Evolutionary conservation across 2,888 invertebrate species (phyloP).

Genomic region (Keiferia lycopersicella): DNA sequence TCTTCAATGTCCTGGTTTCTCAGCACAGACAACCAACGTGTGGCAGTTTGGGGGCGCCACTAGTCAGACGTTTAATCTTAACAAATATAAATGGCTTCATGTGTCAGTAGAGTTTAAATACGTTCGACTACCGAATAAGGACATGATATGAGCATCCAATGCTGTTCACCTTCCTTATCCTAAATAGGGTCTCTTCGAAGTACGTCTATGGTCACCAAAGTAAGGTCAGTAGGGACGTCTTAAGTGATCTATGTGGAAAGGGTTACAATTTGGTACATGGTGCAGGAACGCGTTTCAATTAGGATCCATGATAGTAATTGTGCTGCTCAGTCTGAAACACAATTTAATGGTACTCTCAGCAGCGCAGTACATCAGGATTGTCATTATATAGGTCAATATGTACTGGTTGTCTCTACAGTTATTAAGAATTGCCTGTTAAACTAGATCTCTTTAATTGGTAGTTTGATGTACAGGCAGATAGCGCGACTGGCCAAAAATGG

Average conservation of each 20-base stretch:
- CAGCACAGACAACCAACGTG: too few species aligned
- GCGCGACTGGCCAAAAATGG: too few species aligned
- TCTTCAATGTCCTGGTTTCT: too few species aligned
- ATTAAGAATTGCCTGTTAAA: too few species aligned
- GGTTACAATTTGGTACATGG: slow-evolving; percentile 17
- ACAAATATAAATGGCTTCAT: slow-evolving; percentile 47
- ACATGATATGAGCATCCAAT: background rate
- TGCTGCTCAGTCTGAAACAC: slow-evolving; percentile 39
- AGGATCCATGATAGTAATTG: slow-evolving; percentile 70
- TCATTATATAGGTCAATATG: too few species aligned
- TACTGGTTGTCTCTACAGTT: too few species aligned
- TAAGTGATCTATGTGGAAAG: background rate
- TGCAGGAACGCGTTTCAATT: slow-evolving; percentile 71
- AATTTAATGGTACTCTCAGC: slow-evolving; percentile 2
- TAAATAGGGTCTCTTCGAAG: background rate
- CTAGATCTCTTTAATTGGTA: too few species aligned
- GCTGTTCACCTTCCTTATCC: background rate
- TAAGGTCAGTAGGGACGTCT: background rate
- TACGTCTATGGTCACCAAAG: background rate
- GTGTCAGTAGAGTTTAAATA: slow-evolving; percentile 26
- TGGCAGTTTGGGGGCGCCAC: too few species aligned
- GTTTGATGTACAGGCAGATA: too few species aligned
- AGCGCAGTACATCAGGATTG: too few species aligned
- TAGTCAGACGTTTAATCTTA: too few species aligned
- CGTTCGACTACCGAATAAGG: slow-evolving; percentile 9